Base-by-base conservation (phyloP, 2,113 vertebrate genomes). In the Rynchops niger region DNA sequence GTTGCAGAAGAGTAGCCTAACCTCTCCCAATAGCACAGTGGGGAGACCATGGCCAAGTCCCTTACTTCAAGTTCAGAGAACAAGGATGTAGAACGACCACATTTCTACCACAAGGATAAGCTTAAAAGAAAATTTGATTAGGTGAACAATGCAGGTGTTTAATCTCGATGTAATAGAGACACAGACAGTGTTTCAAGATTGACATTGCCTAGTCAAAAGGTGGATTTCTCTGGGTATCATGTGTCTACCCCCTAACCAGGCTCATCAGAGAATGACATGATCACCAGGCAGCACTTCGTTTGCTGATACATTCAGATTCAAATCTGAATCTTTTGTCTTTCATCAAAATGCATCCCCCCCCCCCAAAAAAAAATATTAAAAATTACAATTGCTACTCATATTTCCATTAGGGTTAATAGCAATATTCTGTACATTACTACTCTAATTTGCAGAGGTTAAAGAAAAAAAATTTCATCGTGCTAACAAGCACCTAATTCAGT, bases 401-500 rank as follows among this genome's bases (percentile, higher is more conserved):
- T 82, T 88, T 90, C 21, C 2, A 0, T 65, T 53, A 70, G 13
- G 15, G 20, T 88, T 90, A 69, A 69, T 61, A 52, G 15, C 13
- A 58, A 72, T 90, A 47, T 80, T 61, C 9, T 15, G 13, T 49
- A 82, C 26, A 47, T 14, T 80, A 66, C 65, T 66, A 71, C 19
- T 22, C 21, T 73, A 80, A 88, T 49, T 77, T 81, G 30, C 12
- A 83, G 11, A 80, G 18, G 36, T 52, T 91, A 82, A 87, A 88
- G 18, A 18, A 94, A 86, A 86, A 91, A 82, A 67, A 62, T 4
- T 42, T 20, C 13, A 66, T 85, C 56, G 26, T 19, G 25, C 12
- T 94, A 82, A 85, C 82, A 89, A 95, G 29, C n/a, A 70, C 73
- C 62, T 49, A 85, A 90, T 95, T 95, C 49, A 65, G 27, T 70